Base-by-base conservation (phyloP, 2,888 invertebrate genomes). In the Synergus itoensis region DNA sequence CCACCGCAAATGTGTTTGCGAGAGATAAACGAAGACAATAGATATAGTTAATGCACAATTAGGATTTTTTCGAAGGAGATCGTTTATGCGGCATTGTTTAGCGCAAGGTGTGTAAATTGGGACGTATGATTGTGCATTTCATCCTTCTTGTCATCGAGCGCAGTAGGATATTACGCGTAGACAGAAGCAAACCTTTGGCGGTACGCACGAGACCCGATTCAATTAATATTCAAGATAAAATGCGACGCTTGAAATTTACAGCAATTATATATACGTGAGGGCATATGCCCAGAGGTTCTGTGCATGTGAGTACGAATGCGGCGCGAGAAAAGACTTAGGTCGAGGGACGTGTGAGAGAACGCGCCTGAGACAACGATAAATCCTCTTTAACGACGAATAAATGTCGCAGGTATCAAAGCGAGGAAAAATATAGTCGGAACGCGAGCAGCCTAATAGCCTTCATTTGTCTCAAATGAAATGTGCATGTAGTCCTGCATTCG, bases 351-450 rank as follows among this genome's bases (percentile, higher is more conserved):
- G 69, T 64, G 43, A 78, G 77, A 78, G 79, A 83, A 77, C 77
- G 77, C 77, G 73, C 53, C 36, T 73, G 78, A 84, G 81, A 83
- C 67, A 75, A 79, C 79, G 77, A 69, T 79, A 82, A 82, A 82
- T 82, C 80, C 80, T 78, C 78, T 80, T 82, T 78, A 80, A 78
- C 80, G 82, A 77, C 79, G 77, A 80, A 82, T 82, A 82, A 82
- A 82, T 76, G 82, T 82, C 80, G 75, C 80, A 73, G 60, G 18
- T 67, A 65, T 73, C 48, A 60, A 77, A 78, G 73, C 62, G 48
- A 77, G 73, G 65, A 82, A 80, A 78, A 82, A 80, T 78, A 80
- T 79, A 73, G 77, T 76, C 78, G 65, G 80, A 79, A 65, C 80
- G 76, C 69, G 77, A 78, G 79, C 76, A 79, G 77, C 77, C 77